Evolutionary conservation across 2,888 invertebrate genomes (phyloP).

Genomic region (Heteromurus nitidus): DNA sequence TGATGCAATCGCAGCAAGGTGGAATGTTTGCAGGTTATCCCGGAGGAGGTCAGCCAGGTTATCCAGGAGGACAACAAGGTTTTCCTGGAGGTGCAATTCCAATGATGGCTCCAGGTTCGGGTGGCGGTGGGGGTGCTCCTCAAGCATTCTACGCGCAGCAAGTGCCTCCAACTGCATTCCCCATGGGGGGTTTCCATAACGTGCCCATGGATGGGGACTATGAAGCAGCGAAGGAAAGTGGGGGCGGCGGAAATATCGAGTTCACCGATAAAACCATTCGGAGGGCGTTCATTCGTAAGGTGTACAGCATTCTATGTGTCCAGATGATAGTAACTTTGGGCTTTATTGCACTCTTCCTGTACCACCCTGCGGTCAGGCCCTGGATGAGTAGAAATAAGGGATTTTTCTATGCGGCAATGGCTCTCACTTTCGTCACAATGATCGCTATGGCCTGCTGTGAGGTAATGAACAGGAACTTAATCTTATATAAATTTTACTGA

Average conservation of each 20-base stretch:
- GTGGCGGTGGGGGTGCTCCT: constrained; percentile 21
- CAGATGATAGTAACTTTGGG: constrained; percentile 88
- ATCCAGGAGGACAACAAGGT: neutral
- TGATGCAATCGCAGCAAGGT: too few species aligned
- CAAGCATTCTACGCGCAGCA: constrained; percentile 53
- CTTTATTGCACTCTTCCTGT: constrained; percentile 86
- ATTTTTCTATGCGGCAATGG: constrained; percentile 57
- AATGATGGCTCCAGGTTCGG: constrained; percentile 33
- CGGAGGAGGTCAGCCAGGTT: neutral
- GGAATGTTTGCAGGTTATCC: constrained; percentile 2
- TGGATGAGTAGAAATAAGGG: constrained; percentile 55
- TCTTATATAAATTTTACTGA: too few species aligned
- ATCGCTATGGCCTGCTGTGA: constrained; percentile 83
- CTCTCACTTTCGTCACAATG: constrained; percentile 66
- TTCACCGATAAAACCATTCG: constrained; percentile 49
- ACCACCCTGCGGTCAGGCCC: constrained; percentile 74
- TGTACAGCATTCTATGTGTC: constrained; percentile 88
- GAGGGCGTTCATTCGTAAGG: constrained; percentile 79
- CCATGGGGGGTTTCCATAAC: constrained; percentile 46
- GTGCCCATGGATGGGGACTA: constrained; percentile 40
- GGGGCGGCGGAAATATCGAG: neutral
- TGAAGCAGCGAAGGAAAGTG: constrained; percentile 23
- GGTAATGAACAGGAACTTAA: too few species aligned
- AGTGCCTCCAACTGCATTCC: constrained; percentile 50
- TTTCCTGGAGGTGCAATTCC: constrained; percentile 36